Conservation (phyloP, 2,888 invertebrate species). For the Heteromurus nitidus region DNA sequence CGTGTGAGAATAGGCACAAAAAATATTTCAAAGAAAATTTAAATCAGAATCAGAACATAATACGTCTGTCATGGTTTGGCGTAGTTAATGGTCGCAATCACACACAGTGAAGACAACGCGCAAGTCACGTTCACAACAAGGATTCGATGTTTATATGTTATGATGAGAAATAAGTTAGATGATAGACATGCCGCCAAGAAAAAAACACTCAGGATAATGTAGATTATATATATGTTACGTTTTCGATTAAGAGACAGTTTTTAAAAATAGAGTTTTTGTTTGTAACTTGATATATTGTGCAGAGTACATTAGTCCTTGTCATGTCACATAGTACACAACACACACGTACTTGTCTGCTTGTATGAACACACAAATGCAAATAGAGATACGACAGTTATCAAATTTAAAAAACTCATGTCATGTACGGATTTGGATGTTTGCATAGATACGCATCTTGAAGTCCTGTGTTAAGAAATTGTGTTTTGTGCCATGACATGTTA, state of each 20-base stretch:
- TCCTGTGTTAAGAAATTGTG: not conserved
- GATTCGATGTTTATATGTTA: conserved; percentile 1
- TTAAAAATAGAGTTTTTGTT: conserved; percentile 9
- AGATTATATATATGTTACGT: not conserved
- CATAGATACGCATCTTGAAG: conserved; percentile 6
- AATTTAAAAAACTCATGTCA: conserved; percentile 3
- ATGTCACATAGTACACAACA: too few relatives aligned
- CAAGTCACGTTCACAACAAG: not conserved
- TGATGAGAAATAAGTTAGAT: conserved; percentile 32
- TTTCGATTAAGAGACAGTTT: conserved; percentile 11
- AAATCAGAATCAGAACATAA: conserved; percentile 31
- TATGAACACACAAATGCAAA: too few relatives aligned
- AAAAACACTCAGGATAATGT: not conserved
- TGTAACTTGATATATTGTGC: too few relatives aligned
- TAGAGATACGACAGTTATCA: too few relatives aligned
- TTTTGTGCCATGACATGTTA: conserved; percentile 1
- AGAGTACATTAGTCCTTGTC: too few relatives aligned
- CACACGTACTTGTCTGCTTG: too few relatives aligned
- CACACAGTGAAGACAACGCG: not conserved
- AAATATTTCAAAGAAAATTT: conserved; percentile 7
- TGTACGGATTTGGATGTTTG: conserved; percentile 11
- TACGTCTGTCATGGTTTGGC: conserved; percentile 23
- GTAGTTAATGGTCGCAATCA: conserved; percentile 19
- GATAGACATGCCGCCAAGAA: conserved; percentile 21
- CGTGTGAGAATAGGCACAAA: not conserved